Evolutionary conservation across 2,797 vertebrate genomes (phyloP).

Genomic region (Amniataba percoides): DNA sequence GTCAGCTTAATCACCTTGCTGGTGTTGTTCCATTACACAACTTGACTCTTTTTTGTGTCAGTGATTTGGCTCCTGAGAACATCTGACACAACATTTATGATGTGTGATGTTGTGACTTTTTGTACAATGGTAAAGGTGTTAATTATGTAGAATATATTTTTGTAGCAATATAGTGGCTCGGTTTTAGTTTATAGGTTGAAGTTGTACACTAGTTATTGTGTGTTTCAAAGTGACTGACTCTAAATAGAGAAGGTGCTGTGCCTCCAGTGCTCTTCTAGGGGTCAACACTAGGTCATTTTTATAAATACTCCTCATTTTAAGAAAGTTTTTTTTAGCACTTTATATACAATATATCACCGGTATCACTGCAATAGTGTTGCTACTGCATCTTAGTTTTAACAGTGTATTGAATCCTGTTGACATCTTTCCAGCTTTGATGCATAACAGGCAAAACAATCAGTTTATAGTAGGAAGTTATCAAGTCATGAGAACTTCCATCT

Average conservation of each 20-base stretch:
- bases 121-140: constrained; percentile 51
- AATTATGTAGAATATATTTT: constrained; percentile 53
- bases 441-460: constrained; percentile 19
- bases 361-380: constrained; percentile 19
- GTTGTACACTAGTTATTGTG: constrained; percentile 33
- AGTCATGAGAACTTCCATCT: constrained; percentile 28
- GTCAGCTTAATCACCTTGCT: constrained; percentile 59
- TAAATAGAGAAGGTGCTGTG: constrained; percentile 35
- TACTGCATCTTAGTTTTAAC: constrained; percentile 16
- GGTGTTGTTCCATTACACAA: constrained; percentile 59
- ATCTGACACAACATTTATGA: constrained; percentile 63
- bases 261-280: constrained; percentile 15
- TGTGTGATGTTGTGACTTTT: constrained; percentile 51
- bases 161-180: constrained; percentile 20
- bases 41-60: constrained; percentile 39
- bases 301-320: constrained; percentile 30
- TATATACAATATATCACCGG: constrained; percentile 25
- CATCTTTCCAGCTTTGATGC: constrained; percentile 23
- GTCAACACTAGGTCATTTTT: constrained; percentile 37
- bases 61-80: constrained; percentile 49
- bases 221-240: constrained; percentile 21
- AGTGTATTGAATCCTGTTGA: constrained; percentile 25
- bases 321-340: constrained; percentile 26
- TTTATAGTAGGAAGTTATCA: constrained; percentile 49
- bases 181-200: constrained; percentile 37